phyloP scores from a whole-genome alignment of 2,113 vertebrate species.

The Halichoeres trimaculatus region DNA sequence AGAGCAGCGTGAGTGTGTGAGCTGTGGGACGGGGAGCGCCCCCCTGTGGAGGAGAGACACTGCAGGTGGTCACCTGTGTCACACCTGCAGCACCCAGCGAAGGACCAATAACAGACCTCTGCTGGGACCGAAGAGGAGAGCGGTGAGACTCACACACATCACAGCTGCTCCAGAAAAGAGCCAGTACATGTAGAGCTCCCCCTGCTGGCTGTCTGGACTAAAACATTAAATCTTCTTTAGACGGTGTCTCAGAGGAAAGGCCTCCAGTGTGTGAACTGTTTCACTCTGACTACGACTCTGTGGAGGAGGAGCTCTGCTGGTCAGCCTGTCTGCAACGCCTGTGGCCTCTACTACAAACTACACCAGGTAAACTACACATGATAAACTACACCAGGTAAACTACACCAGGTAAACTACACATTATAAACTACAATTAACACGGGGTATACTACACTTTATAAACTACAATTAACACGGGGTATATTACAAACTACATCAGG shows the following conservation, averaged over 20 bases:
- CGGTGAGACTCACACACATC: slow-evolving; percentile 27
- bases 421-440: too few relatives aligned
- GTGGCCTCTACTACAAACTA: slow-evolving; percentile 89
- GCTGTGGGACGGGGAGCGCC: slow-evolving; percentile 85
- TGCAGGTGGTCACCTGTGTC: slow-evolving; percentile 87
- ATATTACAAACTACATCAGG: too few relatives aligned
- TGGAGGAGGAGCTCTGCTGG: slow-evolving; percentile 88
- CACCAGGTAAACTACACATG: slow-evolving; percentile 89
- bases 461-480: too few relatives aligned
- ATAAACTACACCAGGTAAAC: too few relatives aligned
- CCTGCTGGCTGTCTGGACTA: too few relatives aligned
- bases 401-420: too few relatives aligned
- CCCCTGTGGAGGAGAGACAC: slow-evolving; percentile 87
- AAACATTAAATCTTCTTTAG: too few relatives aligned
- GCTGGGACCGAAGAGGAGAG: slow-evolving; percentile 87
- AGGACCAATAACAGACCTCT: slow-evolving; percentile 85
- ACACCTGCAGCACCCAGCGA: slow-evolving; percentile 80
- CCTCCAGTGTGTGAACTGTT: slow-evolving; percentile 88
- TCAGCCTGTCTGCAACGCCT: slow-evolving; percentile 88
- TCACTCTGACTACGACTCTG: slow-evolving; percentile 85
- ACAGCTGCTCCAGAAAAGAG: too few relatives aligned
- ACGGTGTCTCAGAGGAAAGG: slow-evolving; percentile 82
- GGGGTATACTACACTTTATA: too few relatives aligned
- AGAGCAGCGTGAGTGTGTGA: slow-evolving; percentile 87
- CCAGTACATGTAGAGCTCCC: background rate